Evolutionary conservation across 2,797 vertebrate species (phyloP), one percentile per base, ranked within the genome.

Genomic region (Phataginus tricuspis): DNA sequence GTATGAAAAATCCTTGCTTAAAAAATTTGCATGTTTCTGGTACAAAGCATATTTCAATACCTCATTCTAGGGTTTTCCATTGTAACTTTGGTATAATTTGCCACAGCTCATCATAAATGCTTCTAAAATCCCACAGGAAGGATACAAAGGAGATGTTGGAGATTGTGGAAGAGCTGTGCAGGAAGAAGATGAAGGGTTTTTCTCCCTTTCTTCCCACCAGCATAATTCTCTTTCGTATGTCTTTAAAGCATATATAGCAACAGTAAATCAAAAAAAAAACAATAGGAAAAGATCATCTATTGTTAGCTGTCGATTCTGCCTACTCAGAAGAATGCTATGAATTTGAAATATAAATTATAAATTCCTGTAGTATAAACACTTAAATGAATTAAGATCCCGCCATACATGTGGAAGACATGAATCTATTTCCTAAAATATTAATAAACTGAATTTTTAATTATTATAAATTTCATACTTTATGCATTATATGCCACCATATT

Each of bases 1-100:
- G 84, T 94, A 61, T 96, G 83, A 97, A 98, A 97, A 92, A 72
- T 66, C 37, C 64, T 93, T 87, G 49, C 82, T 96, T 82, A 79
- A 83, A 91, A 97, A 92, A 97, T 98, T 96, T 72, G 90, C 95
- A 97, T 96, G 31, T 97, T 98, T 98, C 96, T 95, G 96, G 95
- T 97, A 97, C 97, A 98, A 98, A 98, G 96, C 74, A 7, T 95
- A 91, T 98, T 97, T 98, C 94, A 98, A 97, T 96, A 97, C 96
- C 97, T 97, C 96, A 96, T 96, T 96, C 94, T 4, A 34, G 95
- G 93, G 86, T 92, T 86, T 94, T 98, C 90, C 97, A 98, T 98
- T 98, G 98, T 97, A 98, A 95, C 71, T 59, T 45, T 94, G 75
- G 0, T 80, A 34, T 97, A 89, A 97, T 96, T 98, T 97, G 0